Evolutionary conservation across 2,113 vertebrate species (phyloP).

Genomic region (Thalassoma bifasciatum): DNA sequence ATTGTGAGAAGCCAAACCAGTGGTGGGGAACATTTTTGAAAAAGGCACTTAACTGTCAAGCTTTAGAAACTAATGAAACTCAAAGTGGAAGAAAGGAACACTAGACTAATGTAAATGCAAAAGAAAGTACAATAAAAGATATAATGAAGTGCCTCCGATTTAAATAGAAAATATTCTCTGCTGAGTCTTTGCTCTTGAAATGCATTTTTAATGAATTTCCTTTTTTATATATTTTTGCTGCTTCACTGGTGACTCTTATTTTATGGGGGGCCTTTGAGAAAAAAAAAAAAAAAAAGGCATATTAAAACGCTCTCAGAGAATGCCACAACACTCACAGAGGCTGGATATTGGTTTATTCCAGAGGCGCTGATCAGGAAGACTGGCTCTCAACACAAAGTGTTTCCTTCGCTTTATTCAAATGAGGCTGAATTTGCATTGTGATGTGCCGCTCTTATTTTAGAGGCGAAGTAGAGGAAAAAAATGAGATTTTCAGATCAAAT

Average conservation of each 20-base stretch:
- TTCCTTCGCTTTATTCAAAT: conserved; percentile 99
- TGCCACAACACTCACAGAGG: conserved; percentile 97
- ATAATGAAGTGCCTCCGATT: conserved; percentile 99
- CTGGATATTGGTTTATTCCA: conserved; percentile 99
- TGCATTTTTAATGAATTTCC: conserved; percentile 99
- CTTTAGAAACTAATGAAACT: conserved; percentile 98
- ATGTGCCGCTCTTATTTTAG: conserved; percentile 99
- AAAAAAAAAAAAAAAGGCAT: conserved; percentile 80
- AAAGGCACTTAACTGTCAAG: conserved; percentile 84
- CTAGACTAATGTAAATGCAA: conserved; percentile 98
- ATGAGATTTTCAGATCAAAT: conserved; percentile 99
- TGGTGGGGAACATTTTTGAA: conserved; percentile 85
- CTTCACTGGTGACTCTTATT: conserved; percentile 99
- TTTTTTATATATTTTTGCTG: conserved; percentile 95
- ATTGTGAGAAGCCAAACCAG: conserved; percentile 82
- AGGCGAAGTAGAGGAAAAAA: conserved; percentile 95
- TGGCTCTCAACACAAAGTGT: conserved; percentile 99
- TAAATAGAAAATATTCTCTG: conserved; percentile 99
- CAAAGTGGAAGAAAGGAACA: conserved; percentile 92
- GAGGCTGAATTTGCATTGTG: conserved; percentile 99
- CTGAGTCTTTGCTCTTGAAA: conserved; percentile 99
- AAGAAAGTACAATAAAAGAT: conserved; percentile 99
- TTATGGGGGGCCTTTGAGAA: conserved; percentile 96
- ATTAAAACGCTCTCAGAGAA: conserved; percentile 98
- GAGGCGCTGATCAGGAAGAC: conserved; percentile 99